Base-by-base conservation (phyloP, 30 jellyfish, hydroid and myxozoan species). In the Rhopilema esculentum region DNA sequence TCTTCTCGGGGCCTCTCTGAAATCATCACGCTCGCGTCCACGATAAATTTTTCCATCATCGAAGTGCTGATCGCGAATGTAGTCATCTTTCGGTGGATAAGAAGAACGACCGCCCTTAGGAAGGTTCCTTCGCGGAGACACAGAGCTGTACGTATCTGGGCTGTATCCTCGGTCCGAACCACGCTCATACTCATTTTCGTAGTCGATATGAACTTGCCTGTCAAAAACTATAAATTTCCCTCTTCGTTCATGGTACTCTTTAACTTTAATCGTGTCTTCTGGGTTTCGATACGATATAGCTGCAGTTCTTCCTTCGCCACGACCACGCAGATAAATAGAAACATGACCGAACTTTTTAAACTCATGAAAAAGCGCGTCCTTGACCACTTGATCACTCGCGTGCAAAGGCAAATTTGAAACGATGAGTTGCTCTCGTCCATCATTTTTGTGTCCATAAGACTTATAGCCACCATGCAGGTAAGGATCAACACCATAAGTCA, bases 341-440 rank as follows among this genome's bases (percentile, higher is more conserved):
- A 94, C 96, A 49, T 94, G 93, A 51, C 99, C 99, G 79, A 89
- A 94, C 88, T 79, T 89, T 83, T 94, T 95, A 83, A 94, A 75
- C 72, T 94, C 99, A 25, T 74, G 95, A 63, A 85, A 79, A 49
- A 94, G 64, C 57, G 82, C 97, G 82, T 94, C 99, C 73, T 86
- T 89, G 57, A 94, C 89, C 16, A 73, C 95, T 51, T 74, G 87
- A 81, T 94, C 99, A 49, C 84, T 67, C 16, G 92, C 95, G 48
- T 94, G 95, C 74, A 85, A 33, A 27, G 97, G 99, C 22, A 90
- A 82, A 40, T 89, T 89, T 48, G 97, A 83, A 23, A 97, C 94
- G 72, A 86, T 90, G 24, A 95, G 91, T 69, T 95, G 97, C 18
- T 75, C 88, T 63, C 90, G 89, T 61, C 86, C 79, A 24, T 77